Percentiles rank a stretch among this genome's conserved stretches.
phyloP scores from a whole-genome alignment of 2,113 vertebrate species.

The Regulus satrapa region DNA sequence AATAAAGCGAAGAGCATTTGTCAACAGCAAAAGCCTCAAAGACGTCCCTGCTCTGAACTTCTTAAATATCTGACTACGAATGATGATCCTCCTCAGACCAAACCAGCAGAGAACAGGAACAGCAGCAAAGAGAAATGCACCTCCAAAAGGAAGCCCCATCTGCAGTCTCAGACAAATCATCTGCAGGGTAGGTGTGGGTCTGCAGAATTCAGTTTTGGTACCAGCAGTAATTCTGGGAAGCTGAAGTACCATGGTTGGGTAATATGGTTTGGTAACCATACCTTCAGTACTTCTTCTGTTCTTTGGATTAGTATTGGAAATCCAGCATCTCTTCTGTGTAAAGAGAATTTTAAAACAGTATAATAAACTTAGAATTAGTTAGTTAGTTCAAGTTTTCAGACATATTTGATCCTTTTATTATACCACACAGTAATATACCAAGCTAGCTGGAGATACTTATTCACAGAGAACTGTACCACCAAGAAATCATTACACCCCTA shows the following conservation, averaged over 20 bases:
- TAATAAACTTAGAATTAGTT: not conserved
- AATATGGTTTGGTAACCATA: too few relatives aligned
- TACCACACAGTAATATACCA: not conserved
- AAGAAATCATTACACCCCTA: constrained; percentile 41
- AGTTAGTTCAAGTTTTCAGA: not conserved
- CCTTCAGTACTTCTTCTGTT: not conserved
- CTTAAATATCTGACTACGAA: constrained; percentile 98
- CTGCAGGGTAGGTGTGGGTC: constrained; percentile 87
- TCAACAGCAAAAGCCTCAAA: constrained; percentile 90
- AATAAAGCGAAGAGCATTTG: constrained; percentile 90
- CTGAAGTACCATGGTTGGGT: not conserved
- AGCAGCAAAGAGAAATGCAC: constrained; percentile 88
- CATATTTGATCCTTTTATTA: not conserved
- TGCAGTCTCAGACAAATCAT: constrained; percentile 84
- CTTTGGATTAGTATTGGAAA: not conserved
- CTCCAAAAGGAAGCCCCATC: constrained; percentile 83
- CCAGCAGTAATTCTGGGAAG: constrained; percentile 58
- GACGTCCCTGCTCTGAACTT: constrained; percentile 97
- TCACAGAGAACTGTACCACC: not conserved
- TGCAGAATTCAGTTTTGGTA: constrained; percentile 50
- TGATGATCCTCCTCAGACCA: constrained; percentile 91
- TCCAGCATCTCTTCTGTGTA: not conserved
- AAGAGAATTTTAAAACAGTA: not conserved
- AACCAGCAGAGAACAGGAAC: constrained; percentile 88
- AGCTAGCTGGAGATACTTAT: not conserved